A percentile compares a stretch with the other conserved stretches of the same genome.
phyloP scores from a whole-genome alignment of 2,888 invertebrate genomes.

The Mamestra brassicae region DNA sequence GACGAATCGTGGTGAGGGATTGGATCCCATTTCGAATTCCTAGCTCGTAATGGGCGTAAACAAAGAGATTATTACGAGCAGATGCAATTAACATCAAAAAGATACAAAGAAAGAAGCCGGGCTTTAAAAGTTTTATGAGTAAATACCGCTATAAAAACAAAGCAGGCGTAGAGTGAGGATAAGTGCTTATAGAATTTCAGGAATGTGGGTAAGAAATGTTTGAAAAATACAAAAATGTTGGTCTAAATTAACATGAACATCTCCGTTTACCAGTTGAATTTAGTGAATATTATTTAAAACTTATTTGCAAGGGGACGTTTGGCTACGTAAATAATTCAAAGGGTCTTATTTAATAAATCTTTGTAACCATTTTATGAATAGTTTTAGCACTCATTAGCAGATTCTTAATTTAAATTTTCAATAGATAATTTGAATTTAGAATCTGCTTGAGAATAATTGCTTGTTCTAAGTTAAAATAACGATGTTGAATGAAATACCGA shows the following conservation, averaged over 20 bases:
- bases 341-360: too few relatives aligned
- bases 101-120: slow-evolving; percentile 63
- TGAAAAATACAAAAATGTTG: slow-evolving; percentile 6
- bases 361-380: too few relatives aligned
- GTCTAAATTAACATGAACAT: neutral
- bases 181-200: slow-evolving; percentile 38
- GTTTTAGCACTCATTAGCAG: too few relatives aligned
- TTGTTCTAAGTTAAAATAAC: too few relatives aligned
- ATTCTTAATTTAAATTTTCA: too few relatives aligned
- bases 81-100: slow-evolving; percentile 71
- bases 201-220: slow-evolving; percentile 16
- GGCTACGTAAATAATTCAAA: neutral
- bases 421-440: too few relatives aligned
- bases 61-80: slow-evolving; percentile 72
- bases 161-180: slow-evolving; percentile 39
- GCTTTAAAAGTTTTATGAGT: slow-evolving; percentile 67
- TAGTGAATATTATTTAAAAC: neutral
- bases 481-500: too few relatives aligned
- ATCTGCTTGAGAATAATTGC: too few relatives aligned
- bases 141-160: slow-evolving; percentile 61
- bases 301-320: neutral
- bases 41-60: slow-evolving; percentile 73
- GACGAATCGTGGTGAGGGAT: slow-evolving; percentile 56
- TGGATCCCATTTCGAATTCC: slow-evolving; percentile 71
- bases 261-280: neutral